Base-by-base conservation (phyloP, 2,888 invertebrate genomes). In the Napeogenes inachia region DNA sequence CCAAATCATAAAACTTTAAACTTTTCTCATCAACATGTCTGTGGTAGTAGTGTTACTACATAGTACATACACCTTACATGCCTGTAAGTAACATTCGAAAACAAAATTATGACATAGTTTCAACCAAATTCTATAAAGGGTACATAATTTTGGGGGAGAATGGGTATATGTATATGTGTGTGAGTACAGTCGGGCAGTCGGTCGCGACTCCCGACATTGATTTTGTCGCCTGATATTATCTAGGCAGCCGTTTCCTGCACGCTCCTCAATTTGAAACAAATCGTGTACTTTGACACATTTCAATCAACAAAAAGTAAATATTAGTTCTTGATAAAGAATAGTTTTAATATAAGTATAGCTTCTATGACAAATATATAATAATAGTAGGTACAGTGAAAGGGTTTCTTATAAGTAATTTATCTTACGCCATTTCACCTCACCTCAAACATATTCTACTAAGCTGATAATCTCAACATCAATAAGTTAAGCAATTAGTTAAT, bases 191-290 rank as follows among this genome's bases (percentile, higher is more conserved):
- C 61, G 56, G 45, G 45, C 54, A 54, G 21, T 13, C 45, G 35
- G 57, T 46, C 45, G 45, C 64, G 69, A 66, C 70, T 68, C 64
- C 46, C 65, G 68, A 70, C 73, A 78, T 77, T 77, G 78, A 80
- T 76, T 78, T 75, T 74, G 76, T 76, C 76, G 74, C 73, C 68
- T 66, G 71, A 72, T 73, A 73, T 65, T 70, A 63, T 35, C 59
- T 54, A 69, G 57, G 68, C 63, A 66, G 59, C 69, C 69, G 68
- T 65, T 70, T 69, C 68, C 70, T 66, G 65, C 65, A 67, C 65
- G 67, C 62, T 62, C 66, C 70, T 65, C 68, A 70, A 67, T 67
- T 70, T 69, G 53, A 64, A 66, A 65, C 64, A 54, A 56, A 50
- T 46, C 32, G 45, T 60, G 5, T 50, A 61, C 33, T 57, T 38